Base-by-base conservation (phyloP, 2,113 vertebrate species). In the Callipepla californica region DNA sequence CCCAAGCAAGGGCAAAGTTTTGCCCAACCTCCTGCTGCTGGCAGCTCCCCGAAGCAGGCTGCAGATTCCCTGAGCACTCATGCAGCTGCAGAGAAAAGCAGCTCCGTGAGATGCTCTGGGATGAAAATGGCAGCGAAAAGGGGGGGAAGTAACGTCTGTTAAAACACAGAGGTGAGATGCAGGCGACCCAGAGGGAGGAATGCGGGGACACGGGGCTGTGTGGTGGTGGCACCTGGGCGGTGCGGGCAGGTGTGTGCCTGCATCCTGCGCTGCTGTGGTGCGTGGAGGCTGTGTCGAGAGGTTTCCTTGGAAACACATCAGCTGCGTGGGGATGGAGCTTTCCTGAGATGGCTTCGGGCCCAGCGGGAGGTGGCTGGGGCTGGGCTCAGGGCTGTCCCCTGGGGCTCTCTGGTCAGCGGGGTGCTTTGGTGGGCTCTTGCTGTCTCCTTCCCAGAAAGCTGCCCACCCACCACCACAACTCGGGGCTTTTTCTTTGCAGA, bases 401-500 rank as follows among this genome's bases (percentile, higher is more conserved):
- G 4, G 45, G 55, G 18, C 6, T 57, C 30, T 57, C 55, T 57
- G 55, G 30, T 17, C 16, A 32, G 55, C 28, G 13, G 30, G 55
- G 30, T 57, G 30, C 55, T 57, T 32, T 57, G 16, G 55, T 19
- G 30, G 30, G 55, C 22, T 74, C 7, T 84, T 28, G 1, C 2
- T 4, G 0, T 38, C 42, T 12, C 32, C 5, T 84, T 21, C 47
- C 75, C 10, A 1, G 20, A 51, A 80, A 74, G 36, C 65, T 89
- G 66, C 42, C 25, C 30, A 6, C 55, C 36, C 34, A 32, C 44
- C 36, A 55, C 51, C 47, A 22, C 40, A 34, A 91, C 80, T 30
- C 25, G 1, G 87, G 69, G 36, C 92, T 95, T 94, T 97, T 25
- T 97, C 80, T 93, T 97, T 77, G 96, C 98, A 99, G 99, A 98